phyloP scores from a whole-genome alignment of 1,140 invertebrate genomes.

The Zelostemma sp. region DNA sequence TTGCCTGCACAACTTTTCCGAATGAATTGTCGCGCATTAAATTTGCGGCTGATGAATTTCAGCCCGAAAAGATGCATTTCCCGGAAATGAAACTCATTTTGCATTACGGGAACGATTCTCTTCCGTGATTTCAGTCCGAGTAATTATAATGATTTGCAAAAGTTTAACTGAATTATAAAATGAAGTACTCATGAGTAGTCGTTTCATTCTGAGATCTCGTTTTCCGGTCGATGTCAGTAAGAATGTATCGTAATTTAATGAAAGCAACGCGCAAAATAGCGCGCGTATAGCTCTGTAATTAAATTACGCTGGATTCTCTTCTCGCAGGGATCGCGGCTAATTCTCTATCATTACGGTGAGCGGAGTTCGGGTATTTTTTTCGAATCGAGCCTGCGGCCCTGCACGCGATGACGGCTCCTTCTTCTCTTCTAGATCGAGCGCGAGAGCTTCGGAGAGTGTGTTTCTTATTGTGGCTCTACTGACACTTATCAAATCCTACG shows the following conservation, averaged over 20 bases:
- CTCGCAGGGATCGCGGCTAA: constrained; percentile 31
- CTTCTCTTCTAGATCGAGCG: constrained; percentile 24
- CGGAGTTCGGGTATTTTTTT: constrained; percentile 15
- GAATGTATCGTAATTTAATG: too few species aligned
- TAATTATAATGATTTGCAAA: too few species aligned
- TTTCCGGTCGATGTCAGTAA: too few species aligned
- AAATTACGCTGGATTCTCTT: constrained; percentile 37
- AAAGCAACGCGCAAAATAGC: too few species aligned
- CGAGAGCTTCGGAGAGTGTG: constrained; percentile 43
- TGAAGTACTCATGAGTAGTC: too few species aligned
- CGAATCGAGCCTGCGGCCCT: constrained; percentile 30
- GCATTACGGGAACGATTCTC: constrained; percentile 5
- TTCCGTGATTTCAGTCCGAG: too few species aligned
- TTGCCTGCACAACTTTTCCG: neutral
- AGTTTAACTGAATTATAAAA: too few species aligned
- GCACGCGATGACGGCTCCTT: constrained; percentile 39
- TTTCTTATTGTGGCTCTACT: constrained; percentile 32
- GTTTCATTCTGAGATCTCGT: too few species aligned
- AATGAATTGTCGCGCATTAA: neutral
- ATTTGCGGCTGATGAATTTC: constrained; percentile 7
- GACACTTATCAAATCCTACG: constrained; percentile 44
- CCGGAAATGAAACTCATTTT: constrained; percentile 21
- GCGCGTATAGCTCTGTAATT: constrained; percentile 54
- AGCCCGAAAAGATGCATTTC: constrained; percentile 29
- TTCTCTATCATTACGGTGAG: constrained; percentile 52